phyloP scores from a whole-genome alignment of 1,140 invertebrate species.

The Halyomorpha halys region DNA sequence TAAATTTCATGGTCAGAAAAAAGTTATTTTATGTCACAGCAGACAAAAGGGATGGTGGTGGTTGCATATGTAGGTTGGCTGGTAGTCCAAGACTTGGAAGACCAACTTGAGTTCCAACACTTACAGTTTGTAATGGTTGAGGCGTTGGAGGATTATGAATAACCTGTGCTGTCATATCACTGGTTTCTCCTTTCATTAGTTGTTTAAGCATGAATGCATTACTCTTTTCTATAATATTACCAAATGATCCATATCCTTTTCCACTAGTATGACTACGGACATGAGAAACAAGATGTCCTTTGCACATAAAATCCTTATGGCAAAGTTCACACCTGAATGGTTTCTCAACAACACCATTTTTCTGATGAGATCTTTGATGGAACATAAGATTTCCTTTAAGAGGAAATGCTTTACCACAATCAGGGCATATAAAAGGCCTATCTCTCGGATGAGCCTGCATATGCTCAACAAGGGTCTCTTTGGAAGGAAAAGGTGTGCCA shows the following conservation, averaged over 20 bases:
- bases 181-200: slow-evolving; percentile 40
- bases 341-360: slow-evolving; percentile 69
- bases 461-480: slow-evolving; percentile 75
- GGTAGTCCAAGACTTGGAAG: slow-evolving; percentile 32
- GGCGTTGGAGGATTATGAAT: slow-evolving; percentile 27
- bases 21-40: slow-evolving; percentile 32
- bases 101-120: slow-evolving; percentile 33
- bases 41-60: slow-evolving; percentile 32
- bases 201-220: slow-evolving; percentile 47
- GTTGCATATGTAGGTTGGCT: slow-evolving; percentile 31
- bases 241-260: slow-evolving; percentile 66
- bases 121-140: slow-evolving; percentile 30
- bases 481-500: slow-evolving; percentile 74
- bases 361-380: slow-evolving; percentile 89
- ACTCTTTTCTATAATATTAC: slow-evolving; percentile 67
- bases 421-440: slow-evolving; percentile 33
- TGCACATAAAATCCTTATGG: slow-evolving; percentile 92
- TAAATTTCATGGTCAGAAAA: neutral
- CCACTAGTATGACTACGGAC: slow-evolving; percentile 73
- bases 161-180: slow-evolving; percentile 35
- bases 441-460: slow-evolving; percentile 76
- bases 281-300: slow-evolving; percentile 82
- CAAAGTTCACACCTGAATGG: slow-evolving; percentile 93
- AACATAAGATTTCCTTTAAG: slow-evolving; percentile 35
- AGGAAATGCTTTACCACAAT: slow-evolving; percentile 34